These are phyloP conservation scores for Lycaon pictus DNA, from an alignment of 2,113 vertebrate species.

Conservation along the genomic window DNA sequence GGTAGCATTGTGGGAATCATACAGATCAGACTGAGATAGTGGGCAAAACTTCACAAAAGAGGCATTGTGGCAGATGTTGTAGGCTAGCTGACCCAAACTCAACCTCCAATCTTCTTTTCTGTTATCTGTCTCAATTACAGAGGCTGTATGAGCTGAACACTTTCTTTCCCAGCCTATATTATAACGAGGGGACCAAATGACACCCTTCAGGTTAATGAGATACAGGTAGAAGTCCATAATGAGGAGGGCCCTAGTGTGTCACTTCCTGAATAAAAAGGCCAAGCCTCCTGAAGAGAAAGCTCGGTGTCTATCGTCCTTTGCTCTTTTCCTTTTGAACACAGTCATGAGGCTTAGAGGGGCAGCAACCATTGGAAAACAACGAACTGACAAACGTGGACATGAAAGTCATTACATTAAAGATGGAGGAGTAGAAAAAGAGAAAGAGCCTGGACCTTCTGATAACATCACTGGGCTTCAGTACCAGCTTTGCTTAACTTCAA, in stretches of 20 bases:
- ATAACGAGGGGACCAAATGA: background rate
- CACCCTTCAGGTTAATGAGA: background rate
- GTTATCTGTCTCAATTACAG: background rate
- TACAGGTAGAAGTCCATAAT: background rate
- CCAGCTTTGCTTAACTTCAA: slow-evolving; percentile 16
- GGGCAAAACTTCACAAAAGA: background rate
- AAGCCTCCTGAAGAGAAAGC: background rate
- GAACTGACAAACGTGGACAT: background rate
- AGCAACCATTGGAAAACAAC: background rate
- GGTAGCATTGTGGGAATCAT: background rate
- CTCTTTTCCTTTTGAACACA: background rate
- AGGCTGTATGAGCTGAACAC: background rate
- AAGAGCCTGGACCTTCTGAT: background rate
- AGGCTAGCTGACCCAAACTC: background rate
- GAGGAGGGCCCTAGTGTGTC: background rate
- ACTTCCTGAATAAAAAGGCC: background rate
- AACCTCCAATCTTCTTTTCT: background rate
- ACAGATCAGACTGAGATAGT: background rate
- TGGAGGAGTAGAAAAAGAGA: background rate
- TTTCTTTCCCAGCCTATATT: background rate
- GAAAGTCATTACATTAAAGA: background rate
- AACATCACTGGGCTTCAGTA: background rate
- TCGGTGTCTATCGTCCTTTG: background rate
- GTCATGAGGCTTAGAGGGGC: background rate
- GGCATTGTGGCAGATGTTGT: background rate